Evolutionary conservation across 1,140 invertebrate genomes (phyloP).

Genomic region (Venturia canescens): DNA sequence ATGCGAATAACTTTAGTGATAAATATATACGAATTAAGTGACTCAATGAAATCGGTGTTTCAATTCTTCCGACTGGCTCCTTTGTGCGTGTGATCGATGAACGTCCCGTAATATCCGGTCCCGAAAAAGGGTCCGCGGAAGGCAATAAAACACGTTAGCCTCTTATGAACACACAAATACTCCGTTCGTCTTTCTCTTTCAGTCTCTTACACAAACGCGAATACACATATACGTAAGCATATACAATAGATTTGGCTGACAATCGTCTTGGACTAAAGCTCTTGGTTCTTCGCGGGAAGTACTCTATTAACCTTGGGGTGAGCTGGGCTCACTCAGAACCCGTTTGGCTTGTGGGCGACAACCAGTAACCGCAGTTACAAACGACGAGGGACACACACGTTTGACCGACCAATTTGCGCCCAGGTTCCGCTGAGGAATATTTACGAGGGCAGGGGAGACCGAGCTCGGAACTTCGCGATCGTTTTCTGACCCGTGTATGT

Average conservation of each 20-base stretch:
- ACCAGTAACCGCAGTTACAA: constrained; percentile 23
- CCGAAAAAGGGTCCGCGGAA: background rate
- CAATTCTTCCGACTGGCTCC: background rate
- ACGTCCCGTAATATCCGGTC: constrained; percentile 5
- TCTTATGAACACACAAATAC: background rate
- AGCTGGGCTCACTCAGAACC: background rate
- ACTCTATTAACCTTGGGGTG: constrained; percentile 37
- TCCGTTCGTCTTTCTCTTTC: too few species aligned
- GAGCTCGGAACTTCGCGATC: background rate
- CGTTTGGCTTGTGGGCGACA: constrained; percentile 11
- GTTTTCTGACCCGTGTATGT: background rate
- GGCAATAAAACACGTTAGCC: constrained; percentile 15
- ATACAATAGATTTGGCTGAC: constrained; percentile 14
- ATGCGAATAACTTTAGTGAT: background rate
- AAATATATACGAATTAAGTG: background rate
- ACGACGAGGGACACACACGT: constrained; percentile 27
- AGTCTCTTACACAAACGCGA: background rate
- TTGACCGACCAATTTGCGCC: constrained; percentile 53
- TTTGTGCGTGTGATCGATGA: background rate
- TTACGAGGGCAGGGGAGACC: constrained; percentile 40
- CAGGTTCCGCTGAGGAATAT: constrained; percentile 40
- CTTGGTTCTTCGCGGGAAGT: constrained; percentile 38
- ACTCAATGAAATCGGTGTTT: background rate
- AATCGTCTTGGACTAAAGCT: constrained; percentile 18
- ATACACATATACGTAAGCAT: background rate